Evolutionary conservation across 2,888 invertebrate species (phyloP), one percentile per base, ranked within the genome.

Genomic region (Hybos culiciformis): DNA sequence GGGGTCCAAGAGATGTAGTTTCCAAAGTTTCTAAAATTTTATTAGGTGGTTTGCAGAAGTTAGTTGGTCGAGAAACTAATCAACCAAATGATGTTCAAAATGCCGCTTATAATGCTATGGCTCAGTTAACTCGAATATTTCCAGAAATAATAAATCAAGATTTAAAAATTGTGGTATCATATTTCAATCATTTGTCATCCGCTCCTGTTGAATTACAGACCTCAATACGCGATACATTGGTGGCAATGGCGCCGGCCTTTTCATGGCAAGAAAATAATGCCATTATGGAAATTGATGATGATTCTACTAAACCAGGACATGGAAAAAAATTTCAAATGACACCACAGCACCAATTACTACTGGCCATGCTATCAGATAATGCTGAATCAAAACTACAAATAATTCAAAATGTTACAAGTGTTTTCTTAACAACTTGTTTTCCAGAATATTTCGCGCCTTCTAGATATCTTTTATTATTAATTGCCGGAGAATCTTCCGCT

Each of bases 381-480:
- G 78, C 87, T 57, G 73, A 83, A 67, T 75, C 78, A 29, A 80
- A 82, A 15, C 80, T 88, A 53, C 71, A 80, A 3, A 83, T 84
- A 69, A 80, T 83, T 31, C 73, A 92, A 45, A 83, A 85, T 65
- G 80, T 86, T 31, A 84, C 87, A 4, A 85, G 83, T 55, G 75
- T 85, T 46, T 90, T 86, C 56, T 74, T 87, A 0, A 78, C 83
- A 4, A 76, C 77, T 7, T 82, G 91, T 50, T 93, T 90, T 63
- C 84, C 87, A 0, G 71, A 77, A 24, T 75, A 83, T 55, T 85
- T 87, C 61, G 78, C 85, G 1, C 82, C 86, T 0, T 83, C 91
- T 0, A 73, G 87, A 55, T 90, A 83, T 60, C 68, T 91, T 9
- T 66, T 93, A 42, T 69, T 93, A 15, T 62, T 88, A 43, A 87